Evolutionary conservation across 2,888 invertebrate genomes (phyloP).

Genomic region (Apamea sordens): DNA sequence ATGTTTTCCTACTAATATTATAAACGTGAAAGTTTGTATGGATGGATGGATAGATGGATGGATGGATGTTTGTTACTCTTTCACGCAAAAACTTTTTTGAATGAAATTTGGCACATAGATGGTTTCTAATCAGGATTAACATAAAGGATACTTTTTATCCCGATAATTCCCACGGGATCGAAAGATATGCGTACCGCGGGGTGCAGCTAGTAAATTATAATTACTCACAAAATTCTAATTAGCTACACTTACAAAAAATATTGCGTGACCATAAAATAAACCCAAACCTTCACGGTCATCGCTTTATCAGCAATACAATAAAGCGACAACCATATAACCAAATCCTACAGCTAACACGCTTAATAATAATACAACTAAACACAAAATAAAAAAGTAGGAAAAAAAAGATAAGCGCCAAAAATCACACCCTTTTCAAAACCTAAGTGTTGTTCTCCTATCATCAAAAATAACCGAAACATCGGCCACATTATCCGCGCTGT

Average conservation of each 20-base stretch:
- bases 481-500: slow-evolving; percentile 52
- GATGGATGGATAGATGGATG: no score
- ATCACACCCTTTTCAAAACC: slow-evolving; percentile 41
- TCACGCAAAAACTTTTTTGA: no score
- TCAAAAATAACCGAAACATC: slow-evolving; percentile 56
- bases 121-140: no score
- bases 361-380: not conserved
- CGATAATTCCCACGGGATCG: no score
- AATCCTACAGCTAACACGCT: not conserved
- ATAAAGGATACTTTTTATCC: no score
- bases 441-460: slow-evolving; percentile 45
- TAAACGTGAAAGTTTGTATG: no score
- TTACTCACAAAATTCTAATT: not conserved
- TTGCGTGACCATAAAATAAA: slow-evolving; percentile 6
- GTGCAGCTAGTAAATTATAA: not conserved
- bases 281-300: not conserved
- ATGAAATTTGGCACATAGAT: no score
- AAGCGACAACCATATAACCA: not conserved
- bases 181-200: no score
- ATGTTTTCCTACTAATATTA: no score
- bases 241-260: not conserved
- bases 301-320: slow-evolving; percentile 15
- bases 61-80: no score
- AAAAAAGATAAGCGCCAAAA: slow-evolving; percentile 36
- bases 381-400: slow-evolving; percentile 1